Evolutionary conservation across 2,888 invertebrate genomes (phyloP).

Genomic region (Drosophila multiciliata): DNA sequence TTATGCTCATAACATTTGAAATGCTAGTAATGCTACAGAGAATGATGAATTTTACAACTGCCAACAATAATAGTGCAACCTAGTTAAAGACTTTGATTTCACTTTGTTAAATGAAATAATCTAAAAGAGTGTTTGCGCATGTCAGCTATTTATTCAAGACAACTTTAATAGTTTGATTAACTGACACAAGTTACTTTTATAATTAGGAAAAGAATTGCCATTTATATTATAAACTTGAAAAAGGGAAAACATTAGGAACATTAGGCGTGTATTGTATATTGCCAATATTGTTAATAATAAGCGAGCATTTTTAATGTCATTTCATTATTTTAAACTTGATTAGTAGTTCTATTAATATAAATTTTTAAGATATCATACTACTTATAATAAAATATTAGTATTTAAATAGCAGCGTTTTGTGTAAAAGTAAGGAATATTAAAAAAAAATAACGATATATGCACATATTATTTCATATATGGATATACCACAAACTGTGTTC

Average conservation of each 20-base stretch:
- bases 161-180: not conserved
- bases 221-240: not conserved
- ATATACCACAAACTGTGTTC: not conserved
- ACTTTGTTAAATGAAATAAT: constrained; percentile 7
- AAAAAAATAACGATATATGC: not conserved
- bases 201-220: not conserved
- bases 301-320: not conserved
- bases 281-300: not conserved
- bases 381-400: no score
- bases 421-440: not conserved
- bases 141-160: not conserved
- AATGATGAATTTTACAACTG: constrained; percentile 6
- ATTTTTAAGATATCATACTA: not conserved
- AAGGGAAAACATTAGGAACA: not conserved
- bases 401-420: no score
- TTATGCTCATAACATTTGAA: constrained; percentile 16
- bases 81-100: constrained; percentile 18
- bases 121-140: not conserved
- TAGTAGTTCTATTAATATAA: not conserved
- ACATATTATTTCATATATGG: not conserved
- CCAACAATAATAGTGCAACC: constrained; percentile 6
- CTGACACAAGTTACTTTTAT: not conserved
- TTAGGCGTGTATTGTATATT: not conserved
- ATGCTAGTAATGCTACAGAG: constrained; percentile 5
- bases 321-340: not conserved